Evolutionary conservation across 1,140 invertebrate genomes (phyloP).

Genomic region (Triops cancriformis): DNA sequence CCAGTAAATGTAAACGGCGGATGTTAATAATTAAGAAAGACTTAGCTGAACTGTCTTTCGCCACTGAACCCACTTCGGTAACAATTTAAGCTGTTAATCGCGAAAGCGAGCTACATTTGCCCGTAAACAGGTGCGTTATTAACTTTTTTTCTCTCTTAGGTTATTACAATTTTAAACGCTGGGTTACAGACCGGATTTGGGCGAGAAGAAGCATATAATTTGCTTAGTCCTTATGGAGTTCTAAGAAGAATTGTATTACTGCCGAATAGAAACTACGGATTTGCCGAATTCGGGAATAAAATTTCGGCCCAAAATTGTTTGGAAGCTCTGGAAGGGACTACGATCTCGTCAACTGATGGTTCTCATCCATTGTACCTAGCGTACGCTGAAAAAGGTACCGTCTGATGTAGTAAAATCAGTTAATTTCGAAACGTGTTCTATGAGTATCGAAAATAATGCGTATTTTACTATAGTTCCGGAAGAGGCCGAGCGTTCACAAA

Average conservation of each 20-base stretch:
- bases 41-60: background rate
- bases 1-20: background rate
- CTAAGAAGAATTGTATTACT: background rate
- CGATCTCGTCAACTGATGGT: background rate
- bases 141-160: background rate
- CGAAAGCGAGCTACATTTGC: no score
- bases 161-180: background rate
- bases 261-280: background rate
- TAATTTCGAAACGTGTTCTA: background rate
- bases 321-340: background rate
- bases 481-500: background rate
- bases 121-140: background rate
- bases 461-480: background rate
- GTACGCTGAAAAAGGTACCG: background rate
- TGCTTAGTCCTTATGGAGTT: background rate
- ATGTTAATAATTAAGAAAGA: background rate
- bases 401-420: background rate
- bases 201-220: background rate
- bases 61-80: background rate
- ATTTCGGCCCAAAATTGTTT: background rate
- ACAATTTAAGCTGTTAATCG: background rate
- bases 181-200: background rate
- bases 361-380: background rate
- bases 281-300: background rate
- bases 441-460: background rate